Conservation (phyloP, 2,797 vertebrate species). For the Dallia pectoralis region DNA sequence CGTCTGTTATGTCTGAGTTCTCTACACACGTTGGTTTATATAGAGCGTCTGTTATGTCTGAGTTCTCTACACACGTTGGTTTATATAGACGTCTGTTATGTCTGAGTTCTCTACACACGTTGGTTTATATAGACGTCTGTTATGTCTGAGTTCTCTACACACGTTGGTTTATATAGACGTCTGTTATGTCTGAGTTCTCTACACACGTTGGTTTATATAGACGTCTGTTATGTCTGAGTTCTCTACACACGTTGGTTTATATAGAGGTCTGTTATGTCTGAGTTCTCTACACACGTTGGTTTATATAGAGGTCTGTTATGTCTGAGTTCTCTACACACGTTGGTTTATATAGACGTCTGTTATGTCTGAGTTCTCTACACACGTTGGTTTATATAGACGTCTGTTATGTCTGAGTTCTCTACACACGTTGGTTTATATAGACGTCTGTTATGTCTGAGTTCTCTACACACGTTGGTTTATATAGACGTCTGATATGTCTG, state of each 20-base stretch:
- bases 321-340: slow-evolving; percentile 29
- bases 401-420: slow-evolving; percentile 31
- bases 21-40: slow-evolving; percentile 29
- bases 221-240: slow-evolving; percentile 31
- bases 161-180: slow-evolving; percentile 27
- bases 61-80: slow-evolving; percentile 30
- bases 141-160: slow-evolving; percentile 30
- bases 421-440: slow-evolving; percentile 25
- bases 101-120: slow-evolving; percentile 29
- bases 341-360: slow-evolving; percentile 27
- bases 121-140: slow-evolving; percentile 27
- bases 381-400: slow-evolving; percentile 27
- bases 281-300: slow-evolving; percentile 30
- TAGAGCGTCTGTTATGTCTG: too few relatives aligned
- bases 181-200: slow-evolving; percentile 31
- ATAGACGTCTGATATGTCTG: slow-evolving; percentile 25
- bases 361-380: slow-evolving; percentile 30
- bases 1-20: too few relatives aligned
- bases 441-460: slow-evolving; percentile 31
- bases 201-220: slow-evolving; percentile 25
- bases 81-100: slow-evolving; percentile 20
- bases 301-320: slow-evolving; percentile 18
- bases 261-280: slow-evolving; percentile 28
- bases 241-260: slow-evolving; percentile 28
- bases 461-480: slow-evolving; percentile 28